Percentiles rank a stretch among this genome's conserved stretches.
These are phyloP conservation scores for Elgonia sp. DNA, from an alignment of 2,888 invertebrate genomes.

Conservation along the genomic window DNA sequence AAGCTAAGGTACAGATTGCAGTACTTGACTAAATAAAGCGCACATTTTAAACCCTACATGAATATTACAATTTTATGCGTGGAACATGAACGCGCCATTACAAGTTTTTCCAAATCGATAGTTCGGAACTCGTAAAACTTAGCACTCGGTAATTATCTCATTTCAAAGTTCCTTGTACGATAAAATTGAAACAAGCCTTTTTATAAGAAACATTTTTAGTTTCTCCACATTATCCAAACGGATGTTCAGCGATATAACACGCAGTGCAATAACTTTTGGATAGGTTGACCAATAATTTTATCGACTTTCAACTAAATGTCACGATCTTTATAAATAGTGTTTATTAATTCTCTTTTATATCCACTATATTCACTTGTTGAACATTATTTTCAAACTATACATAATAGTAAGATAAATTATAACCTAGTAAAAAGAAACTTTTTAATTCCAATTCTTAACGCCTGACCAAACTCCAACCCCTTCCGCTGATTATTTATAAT, in stretches of 20 bases:
- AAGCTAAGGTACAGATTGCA: slow-evolving; percentile 13
- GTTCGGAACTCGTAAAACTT: slow-evolving; percentile 56
- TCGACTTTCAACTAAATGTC: no score
- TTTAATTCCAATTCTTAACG: neutral
- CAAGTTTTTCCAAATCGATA: slow-evolving; percentile 64
- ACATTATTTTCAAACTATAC: no score
- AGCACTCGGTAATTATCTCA: slow-evolving; percentile 57
- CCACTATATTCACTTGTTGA: no score
- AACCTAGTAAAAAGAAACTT: neutral
- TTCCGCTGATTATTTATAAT: slow-evolving; percentile 37
- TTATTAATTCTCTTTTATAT: no score
- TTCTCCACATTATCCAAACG: slow-evolving; percentile 8
- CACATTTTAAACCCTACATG: slow-evolving; percentile 29
- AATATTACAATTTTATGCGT: slow-evolving; percentile 66
- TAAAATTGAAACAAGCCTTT: slow-evolving; percentile 51
- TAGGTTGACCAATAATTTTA: no score
- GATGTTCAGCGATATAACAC: neutral
- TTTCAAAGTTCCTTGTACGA: slow-evolving; percentile 54
- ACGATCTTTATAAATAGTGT: no score
- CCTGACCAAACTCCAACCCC: neutral
- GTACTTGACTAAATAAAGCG: slow-evolving; percentile 29
- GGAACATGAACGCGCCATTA: slow-evolving; percentile 49
- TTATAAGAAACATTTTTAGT: slow-evolving; percentile 25
- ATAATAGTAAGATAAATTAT: no score
- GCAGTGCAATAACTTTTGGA: no score